phyloP scores from a whole-genome alignment of 2,113 vertebrate genomes.

The Rostratula benghalensis region DNA sequence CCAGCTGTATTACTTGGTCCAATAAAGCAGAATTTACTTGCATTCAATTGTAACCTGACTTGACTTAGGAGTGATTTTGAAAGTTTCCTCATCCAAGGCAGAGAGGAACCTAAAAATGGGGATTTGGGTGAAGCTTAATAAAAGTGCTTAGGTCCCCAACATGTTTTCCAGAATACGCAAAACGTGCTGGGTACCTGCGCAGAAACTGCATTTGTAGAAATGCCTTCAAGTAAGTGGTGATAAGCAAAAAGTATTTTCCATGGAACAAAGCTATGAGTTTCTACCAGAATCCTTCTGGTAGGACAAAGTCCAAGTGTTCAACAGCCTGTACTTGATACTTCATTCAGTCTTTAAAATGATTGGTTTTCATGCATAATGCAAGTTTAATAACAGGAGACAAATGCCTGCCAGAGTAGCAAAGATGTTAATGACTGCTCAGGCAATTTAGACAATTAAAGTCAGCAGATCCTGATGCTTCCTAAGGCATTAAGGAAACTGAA shows the following conservation, averaged over 20 bases:
- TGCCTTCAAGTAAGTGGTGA: background rate
- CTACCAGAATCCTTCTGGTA: background rate
- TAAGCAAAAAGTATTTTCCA: background rate
- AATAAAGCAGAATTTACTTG: background rate
- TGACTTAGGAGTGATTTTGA: background rate
- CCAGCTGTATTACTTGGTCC: background rate
- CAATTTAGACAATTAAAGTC: background rate
- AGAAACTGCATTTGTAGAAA: background rate
- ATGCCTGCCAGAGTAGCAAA: background rate
- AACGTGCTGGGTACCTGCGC: background rate
- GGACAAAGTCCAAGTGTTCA: accelerated
- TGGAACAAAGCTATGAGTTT: background rate
- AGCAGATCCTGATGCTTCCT: background rate
- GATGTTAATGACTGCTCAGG: background rate
- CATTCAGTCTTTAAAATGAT: background rate
- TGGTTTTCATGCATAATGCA: background rate
- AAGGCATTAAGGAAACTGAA: background rate
- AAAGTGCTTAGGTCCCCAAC: background rate
- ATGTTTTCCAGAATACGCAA: background rate
- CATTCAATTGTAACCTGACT: background rate
- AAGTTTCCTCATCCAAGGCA: background rate
- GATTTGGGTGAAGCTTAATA: background rate
- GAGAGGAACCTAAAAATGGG: background rate
- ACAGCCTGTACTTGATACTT: background rate
- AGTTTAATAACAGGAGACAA: background rate